Conservation (phyloP, 2,113 vertebrate genomes). For the Panthera uncia region DNA sequence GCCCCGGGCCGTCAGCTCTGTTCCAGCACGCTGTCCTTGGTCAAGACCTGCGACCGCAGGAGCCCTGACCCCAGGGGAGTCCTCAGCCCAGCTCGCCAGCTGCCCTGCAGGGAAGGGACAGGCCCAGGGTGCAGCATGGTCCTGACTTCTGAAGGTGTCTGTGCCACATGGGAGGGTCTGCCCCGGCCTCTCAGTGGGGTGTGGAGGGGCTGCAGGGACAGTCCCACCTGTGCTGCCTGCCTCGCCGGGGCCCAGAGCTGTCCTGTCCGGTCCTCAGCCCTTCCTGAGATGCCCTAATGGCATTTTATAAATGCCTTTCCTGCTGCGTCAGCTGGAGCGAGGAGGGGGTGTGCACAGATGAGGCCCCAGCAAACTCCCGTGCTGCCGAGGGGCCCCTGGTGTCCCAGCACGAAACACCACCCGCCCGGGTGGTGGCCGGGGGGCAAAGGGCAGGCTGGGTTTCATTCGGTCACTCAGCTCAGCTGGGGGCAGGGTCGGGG, state of each 20-base stretch:
- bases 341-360: neutral
- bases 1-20: accelerated
- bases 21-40: neutral
- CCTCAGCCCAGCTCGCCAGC: too few species aligned
- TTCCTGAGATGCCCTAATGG: neutral
- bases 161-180: neutral
- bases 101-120: neutral
- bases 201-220: neutral
- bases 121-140: accelerated
- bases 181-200: neutral
- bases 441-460: neutral
- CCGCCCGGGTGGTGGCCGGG: too few species aligned
- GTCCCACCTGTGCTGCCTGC: accelerated
- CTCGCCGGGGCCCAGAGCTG: accelerated
- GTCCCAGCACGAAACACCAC: accelerated
- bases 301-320: neutral
- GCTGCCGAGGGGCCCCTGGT: too few species aligned
- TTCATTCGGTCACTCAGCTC: accelerated
- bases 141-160: neutral
- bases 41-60: neutral
- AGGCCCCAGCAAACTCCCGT: neutral
- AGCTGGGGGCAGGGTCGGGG: too few species aligned
- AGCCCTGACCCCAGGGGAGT: neutral
- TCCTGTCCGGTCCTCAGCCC: neutral
- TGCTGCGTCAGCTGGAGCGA: accelerated